Evolutionary conservation across 2,797 vertebrate species (phyloP).

Genomic region (Acanthurus leucopareius): DNA sequence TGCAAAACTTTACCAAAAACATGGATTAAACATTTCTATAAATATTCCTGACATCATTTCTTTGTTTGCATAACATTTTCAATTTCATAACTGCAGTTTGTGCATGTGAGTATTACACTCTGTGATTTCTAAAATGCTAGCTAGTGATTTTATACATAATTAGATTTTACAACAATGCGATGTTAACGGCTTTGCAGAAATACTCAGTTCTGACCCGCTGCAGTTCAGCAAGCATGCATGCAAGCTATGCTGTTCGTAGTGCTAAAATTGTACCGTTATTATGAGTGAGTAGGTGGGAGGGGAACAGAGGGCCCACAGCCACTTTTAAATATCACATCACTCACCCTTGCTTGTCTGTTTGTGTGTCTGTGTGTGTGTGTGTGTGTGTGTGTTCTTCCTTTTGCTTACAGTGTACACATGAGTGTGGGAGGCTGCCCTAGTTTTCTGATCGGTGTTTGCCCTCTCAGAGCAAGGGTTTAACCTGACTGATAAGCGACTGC

Average conservation of each 20-base stretch:
- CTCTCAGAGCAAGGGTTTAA: conserved; percentile 71
- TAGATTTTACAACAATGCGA: background rate
- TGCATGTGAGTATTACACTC: background rate
- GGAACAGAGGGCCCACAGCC: conserved; percentile 44
- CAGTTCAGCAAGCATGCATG: background rate
- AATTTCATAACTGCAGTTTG: background rate
- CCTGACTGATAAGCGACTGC: conserved; percentile 75
- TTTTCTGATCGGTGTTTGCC: conserved; percentile 73
- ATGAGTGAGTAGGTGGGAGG: conserved; percentile 37
- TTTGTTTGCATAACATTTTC: background rate
- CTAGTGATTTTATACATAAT: background rate
- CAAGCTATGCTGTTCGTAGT: conserved; percentile 18
- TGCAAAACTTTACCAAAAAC: background rate
- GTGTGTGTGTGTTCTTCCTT: conserved; percentile 34
- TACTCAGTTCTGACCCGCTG: background rate
- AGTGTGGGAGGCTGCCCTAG: conserved; percentile 72
- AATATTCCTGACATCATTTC: background rate
- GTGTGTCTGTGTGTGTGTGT: conserved; percentile 12
- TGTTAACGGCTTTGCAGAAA: background rate
- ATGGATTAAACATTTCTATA: background rate
- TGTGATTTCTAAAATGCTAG: background rate
- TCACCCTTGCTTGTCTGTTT: conserved; percentile 25
- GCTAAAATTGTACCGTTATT: conserved; percentile 45
- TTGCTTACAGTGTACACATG: conserved; percentile 66
- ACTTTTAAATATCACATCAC: conserved; percentile 56